A percentile compares a stretch with the other conserved stretches of the same genome.
Evolutionary conservation across 2,888 invertebrate genomes (phyloP).

Genomic region (Cantharis rustica): DNA sequence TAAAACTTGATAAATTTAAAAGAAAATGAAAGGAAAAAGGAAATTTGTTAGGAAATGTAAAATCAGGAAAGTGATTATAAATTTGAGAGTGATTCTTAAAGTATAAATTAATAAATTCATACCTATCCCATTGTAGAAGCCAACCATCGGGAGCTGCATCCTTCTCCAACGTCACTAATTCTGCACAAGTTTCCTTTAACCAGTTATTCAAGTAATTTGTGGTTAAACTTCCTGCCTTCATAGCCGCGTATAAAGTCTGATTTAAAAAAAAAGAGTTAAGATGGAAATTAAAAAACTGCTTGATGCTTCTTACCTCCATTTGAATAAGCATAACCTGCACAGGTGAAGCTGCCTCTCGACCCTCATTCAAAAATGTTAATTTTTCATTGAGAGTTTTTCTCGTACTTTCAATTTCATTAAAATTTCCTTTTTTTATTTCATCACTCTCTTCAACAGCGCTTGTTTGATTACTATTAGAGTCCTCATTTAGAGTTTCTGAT

Average conservation of each 20-base stretch:
- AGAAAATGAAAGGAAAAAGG: background rate
- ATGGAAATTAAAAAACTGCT: background rate
- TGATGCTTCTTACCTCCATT: constrained; percentile 57
- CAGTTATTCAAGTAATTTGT: constrained; percentile 64
- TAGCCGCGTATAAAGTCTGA: constrained; percentile 68
- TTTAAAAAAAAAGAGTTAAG: constrained; percentile 34
- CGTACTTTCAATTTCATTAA: constrained; percentile 51
- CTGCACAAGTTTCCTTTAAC: constrained; percentile 63
- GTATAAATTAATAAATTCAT: constrained; percentile 51
- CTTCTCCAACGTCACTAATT: constrained; percentile 66
- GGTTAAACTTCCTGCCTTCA: constrained; percentile 64
- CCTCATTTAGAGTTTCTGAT: constrained; percentile 38
- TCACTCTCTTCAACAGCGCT: background rate
- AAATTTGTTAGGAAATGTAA: background rate
- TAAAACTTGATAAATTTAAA: constrained; percentile 2
- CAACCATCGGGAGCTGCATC: constrained; percentile 70
- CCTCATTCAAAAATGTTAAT: constrained; percentile 63
- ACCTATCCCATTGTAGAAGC: constrained; percentile 78
- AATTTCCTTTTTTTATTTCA: constrained; percentile 21
- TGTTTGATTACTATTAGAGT: constrained; percentile 3
- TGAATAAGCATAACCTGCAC: constrained; percentile 67
- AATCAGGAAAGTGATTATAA: background rate
- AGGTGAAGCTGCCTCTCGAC: constrained; percentile 60
- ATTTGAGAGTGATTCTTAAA: background rate
- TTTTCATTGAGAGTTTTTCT: constrained; percentile 61